phyloP scores from a whole-genome alignment of 2,797 vertebrate species.

The Crenichthys baileyi region DNA sequence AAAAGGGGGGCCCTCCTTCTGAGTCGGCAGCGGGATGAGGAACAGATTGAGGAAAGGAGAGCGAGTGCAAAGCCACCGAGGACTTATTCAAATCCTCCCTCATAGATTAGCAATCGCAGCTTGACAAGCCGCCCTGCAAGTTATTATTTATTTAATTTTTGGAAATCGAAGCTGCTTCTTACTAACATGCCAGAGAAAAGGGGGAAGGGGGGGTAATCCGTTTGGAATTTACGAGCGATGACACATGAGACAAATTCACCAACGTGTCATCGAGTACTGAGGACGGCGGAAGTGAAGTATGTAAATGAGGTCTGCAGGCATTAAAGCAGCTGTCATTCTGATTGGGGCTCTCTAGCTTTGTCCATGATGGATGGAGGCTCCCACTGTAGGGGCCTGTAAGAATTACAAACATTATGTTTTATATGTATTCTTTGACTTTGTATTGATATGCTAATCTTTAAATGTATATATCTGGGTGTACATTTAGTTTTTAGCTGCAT shows the following conservation, averaged over 20 bases:
- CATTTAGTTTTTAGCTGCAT: slow-evolving; percentile 1
- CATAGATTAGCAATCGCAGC: slow-evolving; percentile 84
- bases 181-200: slow-evolving; percentile 73
- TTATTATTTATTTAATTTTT: slow-evolving; percentile 72
- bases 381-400: slow-evolving; percentile 64
- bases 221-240: slow-evolving; percentile 80
- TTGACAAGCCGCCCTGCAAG: slow-evolving; percentile 82
- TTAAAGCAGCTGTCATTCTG: slow-evolving; percentile 71
- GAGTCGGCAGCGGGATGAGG: slow-evolving; percentile 70
- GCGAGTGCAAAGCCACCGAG: slow-evolving; percentile 67
- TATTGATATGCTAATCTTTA: slow-evolving; percentile 33
- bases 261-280: slow-evolving; percentile 62
- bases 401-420: slow-evolving; percentile 72
- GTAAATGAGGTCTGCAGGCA: slow-evolving; percentile 71
- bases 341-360: slow-evolving; percentile 70
- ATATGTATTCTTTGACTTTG: slow-evolving; percentile 61
- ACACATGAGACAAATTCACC: slow-evolving; percentile 72
- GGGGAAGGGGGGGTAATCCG: slow-evolving; percentile 76
- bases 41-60: slow-evolving; percentile 68
- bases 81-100: slow-evolving; percentile 87
- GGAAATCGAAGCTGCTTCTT: slow-evolving; percentile 75
- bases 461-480: slow-evolving; percentile 10
- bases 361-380: slow-evolving; percentile 66
- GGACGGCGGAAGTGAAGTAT: slow-evolving; percentile 75
- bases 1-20: slow-evolving; percentile 75